phyloP scores from a whole-genome alignment of 2,797 vertebrate species.

The Eidolon dupreanum region DNA sequence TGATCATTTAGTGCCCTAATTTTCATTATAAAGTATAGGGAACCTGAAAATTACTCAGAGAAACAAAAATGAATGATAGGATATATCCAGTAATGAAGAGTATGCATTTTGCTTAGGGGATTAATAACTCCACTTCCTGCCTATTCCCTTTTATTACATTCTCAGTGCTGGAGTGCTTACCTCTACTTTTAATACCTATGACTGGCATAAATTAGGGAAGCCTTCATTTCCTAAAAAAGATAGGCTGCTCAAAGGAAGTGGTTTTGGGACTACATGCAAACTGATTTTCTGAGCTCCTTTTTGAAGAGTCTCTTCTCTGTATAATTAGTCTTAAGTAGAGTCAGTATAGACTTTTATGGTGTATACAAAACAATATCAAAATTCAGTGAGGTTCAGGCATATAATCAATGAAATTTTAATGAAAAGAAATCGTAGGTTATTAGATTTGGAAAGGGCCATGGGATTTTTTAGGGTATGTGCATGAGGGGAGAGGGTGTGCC shows the following conservation, averaged over 20 bases:
- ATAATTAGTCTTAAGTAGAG: constrained; percentile 17
- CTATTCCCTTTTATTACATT: constrained; percentile 33
- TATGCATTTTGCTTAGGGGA: constrained; percentile 21
- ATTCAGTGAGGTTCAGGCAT: neutral
- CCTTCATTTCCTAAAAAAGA: constrained; percentile 41
- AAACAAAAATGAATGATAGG: constrained; percentile 40
- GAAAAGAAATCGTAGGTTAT: constrained; percentile 37
- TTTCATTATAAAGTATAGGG: constrained; percentile 39
- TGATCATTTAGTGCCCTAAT: neutral
- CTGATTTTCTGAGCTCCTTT: constrained; percentile 56
- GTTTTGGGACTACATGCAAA: neutral
- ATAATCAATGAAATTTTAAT: constrained; percentile 35
- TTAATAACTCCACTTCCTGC: constrained; percentile 58
- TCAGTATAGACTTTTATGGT: constrained; percentile 49
- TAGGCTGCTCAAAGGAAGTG: neutral
- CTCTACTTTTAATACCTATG: constrained; percentile 32
- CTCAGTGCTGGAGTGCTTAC: constrained; percentile 37
- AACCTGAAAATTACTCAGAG: constrained; percentile 37
- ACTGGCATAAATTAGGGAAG: constrained; percentile 42
- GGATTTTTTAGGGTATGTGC: neutral
- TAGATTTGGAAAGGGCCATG: constrained; percentile 46
- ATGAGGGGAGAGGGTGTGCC: neutral
- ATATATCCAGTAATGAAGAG: neutral
- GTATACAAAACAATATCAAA: constrained; percentile 29
- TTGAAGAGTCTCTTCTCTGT: constrained; percentile 44